Conservation (phyloP, 2,113 vertebrate genomes). For the Anseranas semipalmata region DNA sequence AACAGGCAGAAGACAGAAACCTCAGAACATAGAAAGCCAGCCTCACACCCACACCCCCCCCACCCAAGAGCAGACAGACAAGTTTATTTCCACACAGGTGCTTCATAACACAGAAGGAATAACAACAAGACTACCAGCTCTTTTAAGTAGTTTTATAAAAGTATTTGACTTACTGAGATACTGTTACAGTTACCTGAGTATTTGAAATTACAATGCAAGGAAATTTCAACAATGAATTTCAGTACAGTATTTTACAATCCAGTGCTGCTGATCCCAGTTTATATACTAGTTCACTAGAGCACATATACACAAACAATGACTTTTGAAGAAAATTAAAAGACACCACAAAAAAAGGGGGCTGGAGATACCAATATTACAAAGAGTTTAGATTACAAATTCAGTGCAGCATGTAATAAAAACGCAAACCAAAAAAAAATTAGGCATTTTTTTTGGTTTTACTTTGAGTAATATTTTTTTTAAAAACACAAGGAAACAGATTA, state of each 20-base stretch:
- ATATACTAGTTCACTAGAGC: constrained; percentile 56
- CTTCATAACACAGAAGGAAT: constrained; percentile 9
- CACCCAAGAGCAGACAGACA: neutral
- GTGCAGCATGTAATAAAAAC: neutral
- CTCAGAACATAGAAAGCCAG: neutral
- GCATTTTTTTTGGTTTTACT: neutral
- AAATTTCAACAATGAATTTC: constrained; percentile 69
- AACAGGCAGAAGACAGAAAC: neutral
- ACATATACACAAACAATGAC: constrained; percentile 66
- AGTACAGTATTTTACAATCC: constrained; percentile 75
- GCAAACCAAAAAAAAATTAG: neutral
- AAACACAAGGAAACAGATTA: constrained; percentile 12
- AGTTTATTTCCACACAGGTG: neutral
- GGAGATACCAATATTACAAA: constrained; percentile 71
- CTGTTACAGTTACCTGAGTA: constrained; percentile 78
- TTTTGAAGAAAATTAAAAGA: constrained; percentile 34
- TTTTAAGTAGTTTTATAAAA: constrained; percentile 76
- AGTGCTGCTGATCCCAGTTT: constrained; percentile 69
- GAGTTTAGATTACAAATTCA: neutral
- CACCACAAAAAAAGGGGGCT: constrained; percentile 49
- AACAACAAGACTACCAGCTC: neutral
- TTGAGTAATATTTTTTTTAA: neutral
- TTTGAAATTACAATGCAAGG: constrained; percentile 74
- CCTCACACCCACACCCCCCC: neutral
- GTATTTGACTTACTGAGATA: constrained; percentile 71